phyloP scores from a whole-genome alignment of 2,113 vertebrate species.

The Heliornis fulica region DNA sequence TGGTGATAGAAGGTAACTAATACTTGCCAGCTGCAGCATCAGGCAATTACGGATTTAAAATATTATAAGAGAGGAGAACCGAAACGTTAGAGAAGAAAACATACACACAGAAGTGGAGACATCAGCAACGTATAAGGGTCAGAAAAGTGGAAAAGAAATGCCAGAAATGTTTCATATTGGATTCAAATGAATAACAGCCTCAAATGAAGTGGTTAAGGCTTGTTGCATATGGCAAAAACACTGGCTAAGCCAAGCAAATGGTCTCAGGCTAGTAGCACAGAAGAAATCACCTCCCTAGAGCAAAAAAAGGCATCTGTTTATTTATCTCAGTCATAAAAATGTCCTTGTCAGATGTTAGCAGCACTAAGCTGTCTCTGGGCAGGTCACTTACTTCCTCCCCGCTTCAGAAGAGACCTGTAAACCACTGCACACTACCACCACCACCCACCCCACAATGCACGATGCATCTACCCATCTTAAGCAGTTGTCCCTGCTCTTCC shows the following conservation, averaged over 20 bases:
- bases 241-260: not conserved
- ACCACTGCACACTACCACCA: too few species aligned
- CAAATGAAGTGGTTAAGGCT: not conserved
- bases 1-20: not conserved
- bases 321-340: not conserved
- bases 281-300: not conserved
- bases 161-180: not conserved
- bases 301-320: not conserved
- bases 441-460: not conserved
- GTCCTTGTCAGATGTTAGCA: not conserved
- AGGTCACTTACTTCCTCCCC: not conserved
- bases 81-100: not conserved
- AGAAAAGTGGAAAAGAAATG: not conserved
- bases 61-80: not conserved
- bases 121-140: not conserved
- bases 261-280: not conserved
- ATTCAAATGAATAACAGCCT: not conserved
- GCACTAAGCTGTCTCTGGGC: not conserved
- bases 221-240: not conserved
- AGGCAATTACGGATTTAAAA: constrained; percentile 18
- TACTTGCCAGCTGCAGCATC: not conserved
- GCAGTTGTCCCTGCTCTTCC: not conserved
- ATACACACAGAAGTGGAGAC: not conserved
- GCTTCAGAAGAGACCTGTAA: not conserved
- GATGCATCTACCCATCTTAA: not conserved